A percentile compares a stretch with the other conserved stretches of the same genome.
Conservation (phyloP, 2,888 invertebrate genomes). For the Euphydryas editha region DNA sequence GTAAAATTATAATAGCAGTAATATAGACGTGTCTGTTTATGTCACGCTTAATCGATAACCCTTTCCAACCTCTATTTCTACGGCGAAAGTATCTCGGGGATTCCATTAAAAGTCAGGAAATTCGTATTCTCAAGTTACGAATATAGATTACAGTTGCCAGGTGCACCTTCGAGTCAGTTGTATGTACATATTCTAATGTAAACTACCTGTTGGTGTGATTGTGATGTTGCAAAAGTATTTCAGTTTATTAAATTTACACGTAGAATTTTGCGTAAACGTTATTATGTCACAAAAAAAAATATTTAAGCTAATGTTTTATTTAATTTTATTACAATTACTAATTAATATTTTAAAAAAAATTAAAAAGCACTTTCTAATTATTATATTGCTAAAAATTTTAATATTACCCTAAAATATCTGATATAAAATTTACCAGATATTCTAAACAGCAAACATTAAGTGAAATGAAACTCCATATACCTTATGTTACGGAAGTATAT, state of each 20-base stretch:
- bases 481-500: neutral
- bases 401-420: too few species aligned
- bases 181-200: neutral
- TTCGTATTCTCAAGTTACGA: constrained; percentile 28
- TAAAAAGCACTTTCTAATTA: too few species aligned
- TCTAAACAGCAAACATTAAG: too few species aligned
- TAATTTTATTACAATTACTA: too few species aligned
- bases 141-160: constrained; percentile 22
- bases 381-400: too few species aligned
- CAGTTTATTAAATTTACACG: neutral
- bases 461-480: neutral
- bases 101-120: constrained; percentile 34
- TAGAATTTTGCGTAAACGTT: neutral
- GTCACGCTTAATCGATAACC: constrained; percentile 28
- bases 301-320: neutral
- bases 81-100: constrained; percentile 26
- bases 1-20: constrained; percentile 9
- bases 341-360: too few species aligned
- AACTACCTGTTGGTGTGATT: neutral
- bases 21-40: constrained; percentile 21
- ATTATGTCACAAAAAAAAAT: neutral
- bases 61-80: constrained; percentile 17
- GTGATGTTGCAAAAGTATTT: neutral
- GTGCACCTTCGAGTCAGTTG: constrained; percentile 9
- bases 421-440: too few species aligned